phyloP scores from a whole-genome alignment of 2,113 vertebrate genomes.

The Megaleporinus macrocephalus region DNA sequence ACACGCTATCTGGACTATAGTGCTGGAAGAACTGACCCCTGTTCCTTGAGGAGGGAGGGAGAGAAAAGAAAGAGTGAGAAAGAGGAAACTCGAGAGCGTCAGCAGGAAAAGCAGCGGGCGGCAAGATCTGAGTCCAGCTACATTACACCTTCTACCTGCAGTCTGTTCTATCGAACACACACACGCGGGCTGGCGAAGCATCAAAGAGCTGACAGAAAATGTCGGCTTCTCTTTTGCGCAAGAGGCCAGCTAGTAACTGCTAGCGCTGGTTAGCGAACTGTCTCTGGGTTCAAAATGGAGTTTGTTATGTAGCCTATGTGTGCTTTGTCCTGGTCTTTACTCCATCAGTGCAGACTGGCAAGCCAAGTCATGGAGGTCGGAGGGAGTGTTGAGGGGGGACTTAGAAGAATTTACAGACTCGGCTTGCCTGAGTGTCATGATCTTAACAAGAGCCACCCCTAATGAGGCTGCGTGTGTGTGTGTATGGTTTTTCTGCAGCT shows the following conservation, averaged over 20 bases:
- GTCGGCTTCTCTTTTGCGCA: conserved; percentile 14
- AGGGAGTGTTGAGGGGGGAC: conserved; percentile 23
- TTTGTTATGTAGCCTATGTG: conserved; percentile 38
- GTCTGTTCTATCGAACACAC: conserved; percentile 31
- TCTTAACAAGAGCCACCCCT: conserved; percentile 41
- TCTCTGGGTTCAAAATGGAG: conserved; percentile 27
- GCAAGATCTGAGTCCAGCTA: conserved; percentile 38
- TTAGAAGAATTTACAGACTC: conserved; percentile 50
- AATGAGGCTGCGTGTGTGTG: conserved; percentile 34
- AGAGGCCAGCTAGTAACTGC: conserved; percentile 20
- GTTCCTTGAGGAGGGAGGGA: neutral
- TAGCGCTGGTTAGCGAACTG: conserved; percentile 29
- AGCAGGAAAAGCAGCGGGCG: conserved; percentile 30
- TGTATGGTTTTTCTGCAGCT: neutral
- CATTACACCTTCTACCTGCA: conserved; percentile 44
- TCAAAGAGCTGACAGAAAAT: conserved; percentile 21
- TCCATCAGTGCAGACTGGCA: conserved; percentile 35
- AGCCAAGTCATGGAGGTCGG: conserved; percentile 14
- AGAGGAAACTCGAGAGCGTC: conserved; percentile 2
- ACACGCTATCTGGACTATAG: neutral
- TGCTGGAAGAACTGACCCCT: neutral
- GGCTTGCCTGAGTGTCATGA: conserved; percentile 52
- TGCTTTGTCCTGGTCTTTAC: conserved; percentile 38
- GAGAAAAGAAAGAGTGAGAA: conserved; percentile 6
- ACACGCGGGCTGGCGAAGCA: conserved; percentile 15